Conservation (phyloP, 1,140 invertebrate species). For the Psilanteris sp. region DNA sequence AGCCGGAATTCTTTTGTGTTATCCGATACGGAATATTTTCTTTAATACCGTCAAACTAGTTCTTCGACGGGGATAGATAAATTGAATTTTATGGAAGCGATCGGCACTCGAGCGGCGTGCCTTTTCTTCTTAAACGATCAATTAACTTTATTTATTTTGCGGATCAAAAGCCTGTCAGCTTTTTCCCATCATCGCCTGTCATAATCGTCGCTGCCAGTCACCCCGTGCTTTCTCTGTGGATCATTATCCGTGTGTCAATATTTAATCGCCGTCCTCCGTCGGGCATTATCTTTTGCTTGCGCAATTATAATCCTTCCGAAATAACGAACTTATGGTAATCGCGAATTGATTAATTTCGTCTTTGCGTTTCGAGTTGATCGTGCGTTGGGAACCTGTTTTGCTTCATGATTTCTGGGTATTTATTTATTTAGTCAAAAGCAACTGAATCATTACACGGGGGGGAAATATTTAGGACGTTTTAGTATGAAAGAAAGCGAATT, state of each 20-base stretch:
- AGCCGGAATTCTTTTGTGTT: conserved; percentile 55
- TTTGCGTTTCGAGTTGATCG: too few relatives aligned
- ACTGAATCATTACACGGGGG: too few relatives aligned
- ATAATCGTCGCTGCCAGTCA: conserved; percentile 16
- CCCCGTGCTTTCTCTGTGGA: not conserved
- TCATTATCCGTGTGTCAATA: conserved; percentile 12
- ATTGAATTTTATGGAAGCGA: conserved; percentile 23
- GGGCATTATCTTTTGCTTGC: conserved; percentile 4
- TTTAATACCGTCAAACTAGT: conserved; percentile 30
- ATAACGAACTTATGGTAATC: too few relatives aligned
- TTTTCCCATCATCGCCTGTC: conserved; percentile 24
- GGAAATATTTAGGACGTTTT: too few relatives aligned
- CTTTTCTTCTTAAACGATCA: conserved; percentile 26
- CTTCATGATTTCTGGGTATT: too few relatives aligned
- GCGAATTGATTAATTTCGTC: too few relatives aligned
- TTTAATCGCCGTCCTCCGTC: conserved; percentile 4
- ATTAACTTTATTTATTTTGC: conserved; percentile 57
- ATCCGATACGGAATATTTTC: conserved; percentile 52
- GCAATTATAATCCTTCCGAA: too few relatives aligned
- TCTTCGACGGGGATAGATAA: conserved; percentile 39
- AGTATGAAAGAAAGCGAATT: too few relatives aligned
- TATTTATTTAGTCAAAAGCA: too few relatives aligned
- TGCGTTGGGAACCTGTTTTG: too few relatives aligned
- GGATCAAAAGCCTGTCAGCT: conserved; percentile 31
- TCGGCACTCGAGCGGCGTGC: conserved; percentile 1